Evolutionary conservation across 2,797 vertebrate genomes (phyloP).

Genomic region (Malurus splendens): DNA sequence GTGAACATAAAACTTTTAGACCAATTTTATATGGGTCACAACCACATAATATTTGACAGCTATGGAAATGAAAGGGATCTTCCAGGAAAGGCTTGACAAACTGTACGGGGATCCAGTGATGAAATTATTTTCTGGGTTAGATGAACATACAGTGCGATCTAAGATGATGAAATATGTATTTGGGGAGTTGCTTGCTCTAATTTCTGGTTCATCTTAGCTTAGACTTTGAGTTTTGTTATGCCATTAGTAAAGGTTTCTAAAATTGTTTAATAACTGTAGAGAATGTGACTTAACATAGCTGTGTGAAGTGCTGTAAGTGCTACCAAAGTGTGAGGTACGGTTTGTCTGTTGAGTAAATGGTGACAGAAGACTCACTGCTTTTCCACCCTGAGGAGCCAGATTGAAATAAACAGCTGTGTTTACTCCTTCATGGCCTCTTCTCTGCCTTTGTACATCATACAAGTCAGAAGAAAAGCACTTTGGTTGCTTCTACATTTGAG

Average conservation of each 20-base stretch:
- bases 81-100: not conserved
- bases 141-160: not conserved
- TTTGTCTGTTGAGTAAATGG: not conserved
- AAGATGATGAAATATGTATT: not conserved
- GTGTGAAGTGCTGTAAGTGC: not conserved
- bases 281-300: not conserved
- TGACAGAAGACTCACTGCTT: not conserved
- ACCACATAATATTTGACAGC: not conserved
- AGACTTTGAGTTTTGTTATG: not conserved
- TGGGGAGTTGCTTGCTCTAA: not conserved
- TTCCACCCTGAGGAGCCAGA: not conserved
- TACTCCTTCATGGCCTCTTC: not conserved
- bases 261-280: not conserved
- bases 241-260: fast-evolving
- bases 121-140: not conserved
- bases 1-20: not conserved
- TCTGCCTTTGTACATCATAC: not conserved
- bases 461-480: not conserved
- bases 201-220: not conserved
- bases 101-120: not conserved
- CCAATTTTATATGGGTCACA: not conserved
- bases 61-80: not conserved
- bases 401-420: not conserved
- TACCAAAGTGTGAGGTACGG: not conserved
- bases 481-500: not conserved